These are phyloP conservation scores for Anser cygnoides DNA, from an alignment of 2,113 vertebrate genomes.

Conservation along the genomic window DNA sequence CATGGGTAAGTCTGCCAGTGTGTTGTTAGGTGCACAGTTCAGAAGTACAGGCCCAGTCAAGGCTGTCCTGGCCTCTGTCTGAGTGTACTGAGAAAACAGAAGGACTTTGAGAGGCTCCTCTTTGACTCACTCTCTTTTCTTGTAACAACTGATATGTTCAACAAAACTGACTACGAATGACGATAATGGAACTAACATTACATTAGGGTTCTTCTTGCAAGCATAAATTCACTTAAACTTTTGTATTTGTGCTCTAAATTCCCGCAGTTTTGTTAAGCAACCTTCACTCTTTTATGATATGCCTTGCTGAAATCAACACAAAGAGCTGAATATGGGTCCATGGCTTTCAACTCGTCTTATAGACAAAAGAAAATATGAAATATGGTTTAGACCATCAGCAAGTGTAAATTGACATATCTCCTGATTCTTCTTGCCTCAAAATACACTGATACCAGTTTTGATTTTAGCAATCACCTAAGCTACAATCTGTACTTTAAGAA, in stretches of 20 bases:
- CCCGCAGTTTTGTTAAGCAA: neutral
- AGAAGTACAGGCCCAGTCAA: neutral
- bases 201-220: neutral
- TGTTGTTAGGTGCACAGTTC: neutral
- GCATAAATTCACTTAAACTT: neutral
- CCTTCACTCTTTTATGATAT: neutral
- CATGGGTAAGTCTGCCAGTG: neutral
- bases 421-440: neutral
- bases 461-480: neutral
- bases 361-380: neutral
- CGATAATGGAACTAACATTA: rapidly evolving
- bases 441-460: neutral
- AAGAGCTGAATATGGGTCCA: neutral
- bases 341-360: neutral
- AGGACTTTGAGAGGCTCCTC: neutral
- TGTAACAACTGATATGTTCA: neutral
- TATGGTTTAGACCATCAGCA: neutral
- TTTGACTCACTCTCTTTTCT: neutral
- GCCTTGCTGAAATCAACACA: neutral
- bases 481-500: neutral
- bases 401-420: neutral
- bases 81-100: neutral
- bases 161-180: neutral
- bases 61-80: neutral
- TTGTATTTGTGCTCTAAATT: neutral